These are phyloP conservation scores for Blera fallax DNA, from an alignment of 2,888 invertebrate genomes.

Conservation along the genomic window DNA sequence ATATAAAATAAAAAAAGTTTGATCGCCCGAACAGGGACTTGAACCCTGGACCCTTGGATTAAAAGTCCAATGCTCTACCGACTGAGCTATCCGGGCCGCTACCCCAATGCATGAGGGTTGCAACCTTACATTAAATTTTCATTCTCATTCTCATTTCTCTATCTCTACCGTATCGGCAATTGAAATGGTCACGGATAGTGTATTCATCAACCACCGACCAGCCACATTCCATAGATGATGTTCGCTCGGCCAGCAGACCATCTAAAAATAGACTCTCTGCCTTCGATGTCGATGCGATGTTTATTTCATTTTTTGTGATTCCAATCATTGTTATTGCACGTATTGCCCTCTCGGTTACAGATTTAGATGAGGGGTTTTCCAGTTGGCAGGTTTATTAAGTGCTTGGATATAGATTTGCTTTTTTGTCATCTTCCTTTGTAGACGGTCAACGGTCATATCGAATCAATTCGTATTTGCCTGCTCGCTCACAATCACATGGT, in stretches of 20 bases:
- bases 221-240: conserved; percentile 25
- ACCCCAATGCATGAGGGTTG: conserved; percentile 1
- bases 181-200: not conserved
- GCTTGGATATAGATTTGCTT: not conserved
- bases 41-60: conserved; percentile 71
- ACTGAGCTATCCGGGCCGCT: conserved; percentile 64
- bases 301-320: conserved; percentile 20
- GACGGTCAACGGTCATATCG: not conserved
- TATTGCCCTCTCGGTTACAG: not conserved
- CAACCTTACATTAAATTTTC: not conserved
- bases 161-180: not conserved
- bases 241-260: not conserved
- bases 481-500: not conserved
- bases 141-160: not conserved
- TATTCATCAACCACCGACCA: not conserved
- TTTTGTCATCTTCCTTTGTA: conserved; percentile 3
- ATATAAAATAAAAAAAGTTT: conserved; percentile 28
- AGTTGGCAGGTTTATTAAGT: conserved; percentile 17
- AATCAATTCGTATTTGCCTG: conserved; percentile 8
- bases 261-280: conserved; percentile 36
- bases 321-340: conserved; percentile 20
- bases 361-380: conserved; percentile 19
- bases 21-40: conserved; percentile 65
- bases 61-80: conserved; percentile 71
- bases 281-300: conserved; percentile 13